A percentile compares a stretch with the other conserved stretches of the same genome.
These are phyloP conservation scores for Fabriciana adippe DNA, from an alignment of 2,888 invertebrate species.

Conservation along the genomic window DNA sequence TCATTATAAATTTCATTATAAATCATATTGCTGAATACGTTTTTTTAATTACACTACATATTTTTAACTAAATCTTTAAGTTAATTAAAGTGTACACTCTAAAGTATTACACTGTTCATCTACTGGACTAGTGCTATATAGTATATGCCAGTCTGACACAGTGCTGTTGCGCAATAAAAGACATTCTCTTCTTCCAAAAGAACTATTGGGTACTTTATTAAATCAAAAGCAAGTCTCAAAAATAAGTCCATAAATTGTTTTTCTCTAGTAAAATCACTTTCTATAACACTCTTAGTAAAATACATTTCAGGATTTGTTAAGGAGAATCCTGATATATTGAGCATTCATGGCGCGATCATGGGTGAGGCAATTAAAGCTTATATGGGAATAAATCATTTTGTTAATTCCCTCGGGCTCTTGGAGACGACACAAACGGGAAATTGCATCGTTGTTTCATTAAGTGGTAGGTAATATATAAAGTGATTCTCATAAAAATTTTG, in stretches of 20 bases:
- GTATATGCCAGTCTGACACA: no score
- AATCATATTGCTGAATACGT: no score
- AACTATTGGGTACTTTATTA: no score
- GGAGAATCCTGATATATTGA: conserved; percentile 18
- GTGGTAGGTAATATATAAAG: conserved; percentile 61
- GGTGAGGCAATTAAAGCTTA: conserved; percentile 38
- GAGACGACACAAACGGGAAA: conserved; percentile 49
- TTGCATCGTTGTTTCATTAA: conserved; percentile 54
- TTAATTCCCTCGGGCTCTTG: conserved; percentile 34
- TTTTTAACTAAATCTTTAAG: no score
- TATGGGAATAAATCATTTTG: conserved; percentile 41
- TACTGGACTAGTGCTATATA: no score
- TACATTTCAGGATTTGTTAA: conserved; percentile 11
- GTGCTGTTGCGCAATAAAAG: no score
- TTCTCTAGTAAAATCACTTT: conserved; percentile 9
- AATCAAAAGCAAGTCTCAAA: no score
- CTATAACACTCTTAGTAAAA: neutral
- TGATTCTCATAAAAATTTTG: conserved; percentile 35
- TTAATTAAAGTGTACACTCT: no score
- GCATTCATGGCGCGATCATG: conserved; percentile 24
- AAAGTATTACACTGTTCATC: no score
- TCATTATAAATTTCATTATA: no score
- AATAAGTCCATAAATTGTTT: neutral
- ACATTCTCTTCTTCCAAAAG: no score
- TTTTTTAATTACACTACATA: no score